Base-by-base conservation (phyloP, 2,888 invertebrate genomes). In the Odontocolon sp. region DNA sequence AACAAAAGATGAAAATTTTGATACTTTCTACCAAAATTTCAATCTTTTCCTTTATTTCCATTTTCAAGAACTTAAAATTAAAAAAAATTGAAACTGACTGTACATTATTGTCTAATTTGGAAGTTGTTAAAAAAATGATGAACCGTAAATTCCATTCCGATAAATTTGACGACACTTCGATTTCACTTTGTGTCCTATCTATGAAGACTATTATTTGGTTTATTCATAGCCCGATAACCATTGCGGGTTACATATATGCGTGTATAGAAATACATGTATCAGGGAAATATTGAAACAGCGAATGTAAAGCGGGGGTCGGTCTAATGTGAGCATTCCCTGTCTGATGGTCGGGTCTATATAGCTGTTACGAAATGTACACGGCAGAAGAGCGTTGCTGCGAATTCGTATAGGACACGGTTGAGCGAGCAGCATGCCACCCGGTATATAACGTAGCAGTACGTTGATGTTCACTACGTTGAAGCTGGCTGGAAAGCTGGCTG, bases 311-410 rank as follows among this genome's bases (percentile, higher is more conserved):
- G 52, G 33, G 3, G 8, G 28, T n/a, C 18, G 26, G 11, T 9
- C 33, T n/a, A n/a, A n/a, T 47, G 14, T 38, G 26, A 21, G 26
- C 11, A 26, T 38, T 36, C 40, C 33, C 47, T 28, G 64, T 36
- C 28, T 28, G 45, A 45, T 28, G 36, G 21, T 61, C 16, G 45
- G 33, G n/a, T 11, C 38, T 16, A 61, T 40, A 33, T 23, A 63
- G 71, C 66, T 45, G 56, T 77, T 75, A 59, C 69, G 64, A 75
- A 64, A 69, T 70, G 40, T 69, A 64, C 77, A 72, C 59, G 72
- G 63, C 57, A 72, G 77, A 72, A 52, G 63, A 68, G 71, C 33
- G 33, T 23, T 36, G 50, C 33, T 52, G 64, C 42, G 64, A 72
- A 72, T 77, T 77, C 77, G 77, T 68, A 45, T 36, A 33, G 26